A percentile compares a stretch with the other conserved stretches of the same genome.
Conservation (phyloP, 2,113 vertebrate species). For the Cichladusa arquata region DNA sequence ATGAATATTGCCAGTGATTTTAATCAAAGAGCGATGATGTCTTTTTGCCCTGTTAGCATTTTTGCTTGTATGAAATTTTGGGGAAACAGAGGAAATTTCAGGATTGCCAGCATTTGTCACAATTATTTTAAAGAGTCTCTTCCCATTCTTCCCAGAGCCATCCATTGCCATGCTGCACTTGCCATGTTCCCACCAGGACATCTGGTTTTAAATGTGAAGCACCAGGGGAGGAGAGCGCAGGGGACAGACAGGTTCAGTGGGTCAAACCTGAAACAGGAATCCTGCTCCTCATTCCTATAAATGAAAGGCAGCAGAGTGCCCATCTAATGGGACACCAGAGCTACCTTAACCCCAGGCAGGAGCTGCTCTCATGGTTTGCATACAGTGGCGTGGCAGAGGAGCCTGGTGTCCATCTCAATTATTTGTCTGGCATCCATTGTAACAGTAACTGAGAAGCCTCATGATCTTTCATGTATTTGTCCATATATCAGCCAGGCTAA, state of each 20-base stretch:
- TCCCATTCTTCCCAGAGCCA: not conserved
- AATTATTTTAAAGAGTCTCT: not conserved
- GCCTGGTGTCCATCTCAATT: not conserved
- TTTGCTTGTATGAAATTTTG: not conserved
- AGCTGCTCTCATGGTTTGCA: not conserved
- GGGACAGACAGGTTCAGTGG: not conserved
- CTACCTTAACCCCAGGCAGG: not conserved
- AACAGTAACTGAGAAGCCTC: constrained; percentile 45
- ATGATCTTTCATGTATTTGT: constrained; percentile 35
- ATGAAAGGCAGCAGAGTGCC: constrained; percentile 36
- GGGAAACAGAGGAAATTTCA: not conserved
- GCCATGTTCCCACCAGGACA: not conserved
- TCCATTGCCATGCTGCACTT: fast-evolving
- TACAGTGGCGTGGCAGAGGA: not conserved
- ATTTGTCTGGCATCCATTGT: constrained; percentile 1
- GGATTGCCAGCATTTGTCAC: not conserved
- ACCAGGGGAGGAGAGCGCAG: not conserved
- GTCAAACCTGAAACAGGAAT: constrained; percentile 30
- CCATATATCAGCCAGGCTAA: not conserved
- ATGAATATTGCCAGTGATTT: not conserved
- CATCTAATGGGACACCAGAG: constrained; percentile 38
- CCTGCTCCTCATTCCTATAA: not conserved
- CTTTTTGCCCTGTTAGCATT: not conserved
- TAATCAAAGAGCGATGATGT: not conserved
- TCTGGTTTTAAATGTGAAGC: not conserved